A percentile compares a stretch with the other conserved stretches of the same genome.
Evolutionary conservation across 1,140 invertebrate genomes (phyloP).

Genomic region (Zaprionus africanus): DNA sequence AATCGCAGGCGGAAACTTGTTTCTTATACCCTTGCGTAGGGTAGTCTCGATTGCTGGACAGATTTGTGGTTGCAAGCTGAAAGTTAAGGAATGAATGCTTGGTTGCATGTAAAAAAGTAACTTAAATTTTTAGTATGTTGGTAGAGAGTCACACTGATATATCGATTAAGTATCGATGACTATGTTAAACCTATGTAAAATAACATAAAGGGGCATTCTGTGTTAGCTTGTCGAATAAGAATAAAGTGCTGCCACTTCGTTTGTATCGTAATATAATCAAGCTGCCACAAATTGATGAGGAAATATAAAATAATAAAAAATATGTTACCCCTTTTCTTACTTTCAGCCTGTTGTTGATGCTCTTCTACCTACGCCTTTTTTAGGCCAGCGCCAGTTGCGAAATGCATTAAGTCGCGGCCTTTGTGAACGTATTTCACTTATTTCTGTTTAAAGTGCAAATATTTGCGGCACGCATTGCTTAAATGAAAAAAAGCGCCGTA

Average conservation of each 20-base stretch:
- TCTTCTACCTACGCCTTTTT: conserved; percentile 36
- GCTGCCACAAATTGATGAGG: too few species aligned
- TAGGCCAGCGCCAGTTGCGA: conserved; percentile 52
- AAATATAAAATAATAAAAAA: not conserved
- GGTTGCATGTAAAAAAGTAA: not conserved
- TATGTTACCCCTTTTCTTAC: not conserved
- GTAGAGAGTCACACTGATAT: too few species aligned
- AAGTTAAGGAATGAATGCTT: not conserved
- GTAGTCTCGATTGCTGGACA: not conserved
- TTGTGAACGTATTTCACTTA: conserved; percentile 53
- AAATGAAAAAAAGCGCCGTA: conserved; percentile 57
- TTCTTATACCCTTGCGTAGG: conserved; percentile 11
- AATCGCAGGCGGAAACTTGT: conserved; percentile 44
- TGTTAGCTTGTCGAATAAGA: too few species aligned
- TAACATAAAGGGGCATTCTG: too few species aligned
- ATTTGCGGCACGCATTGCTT: conserved; percentile 62
- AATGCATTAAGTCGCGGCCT: conserved; percentile 44
- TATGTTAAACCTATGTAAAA: too few species aligned
- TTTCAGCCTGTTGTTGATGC: conserved; percentile 30
- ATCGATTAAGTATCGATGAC: too few species aligned
- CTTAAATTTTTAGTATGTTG: too few species aligned
- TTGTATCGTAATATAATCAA: too few species aligned
- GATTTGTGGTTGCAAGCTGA: not conserved
- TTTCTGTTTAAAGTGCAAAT: conserved; percentile 77
- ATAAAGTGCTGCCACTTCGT: too few species aligned